Percentiles rank a stretch among this genome's conserved stretches.
Conservation (phyloP, 2,888 invertebrate genomes). For the Creontiades dilutus region DNA sequence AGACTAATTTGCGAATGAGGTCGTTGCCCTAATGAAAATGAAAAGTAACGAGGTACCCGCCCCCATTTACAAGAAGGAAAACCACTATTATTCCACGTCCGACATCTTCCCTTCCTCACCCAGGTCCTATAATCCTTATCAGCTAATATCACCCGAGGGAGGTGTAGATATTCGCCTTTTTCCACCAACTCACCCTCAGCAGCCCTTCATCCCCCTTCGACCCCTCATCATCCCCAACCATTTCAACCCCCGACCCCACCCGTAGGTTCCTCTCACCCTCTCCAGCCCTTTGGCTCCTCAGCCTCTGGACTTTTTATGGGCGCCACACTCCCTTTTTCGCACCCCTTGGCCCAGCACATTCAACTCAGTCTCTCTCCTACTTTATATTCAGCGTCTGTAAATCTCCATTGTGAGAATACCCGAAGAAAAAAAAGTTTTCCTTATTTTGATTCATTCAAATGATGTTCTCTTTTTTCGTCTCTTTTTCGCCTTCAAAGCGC, state of each 20-base stretch:
- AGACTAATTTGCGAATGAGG: constrained; percentile 60
- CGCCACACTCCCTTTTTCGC: background rate
- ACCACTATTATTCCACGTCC: constrained; percentile 55
- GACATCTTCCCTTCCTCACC: background rate
- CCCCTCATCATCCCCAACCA: no score
- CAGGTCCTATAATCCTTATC: constrained; percentile 26
- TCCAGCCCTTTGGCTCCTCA: background rate
- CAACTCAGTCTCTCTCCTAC: constrained; percentile 20
- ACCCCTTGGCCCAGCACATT: background rate
- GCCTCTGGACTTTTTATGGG: constrained; percentile 15
- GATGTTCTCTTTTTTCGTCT: background rate
- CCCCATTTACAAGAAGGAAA: constrained; percentile 9
- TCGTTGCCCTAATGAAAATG: constrained; percentile 48
- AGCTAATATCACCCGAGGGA: constrained; percentile 60
- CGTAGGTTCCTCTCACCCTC: no score
- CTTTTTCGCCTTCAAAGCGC: constrained; percentile 24
- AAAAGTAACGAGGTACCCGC: constrained; percentile 57
- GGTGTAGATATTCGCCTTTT: constrained; percentile 47
- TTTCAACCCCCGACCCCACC: no score
- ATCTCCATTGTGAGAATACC: constrained; percentile 38
- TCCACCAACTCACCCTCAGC: background rate
- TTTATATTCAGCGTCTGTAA: constrained; percentile 49
- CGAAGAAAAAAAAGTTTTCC: constrained; percentile 4
- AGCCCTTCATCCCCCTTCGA: no score
- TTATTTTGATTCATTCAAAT: constrained; percentile 59